These are phyloP conservation scores for Megaceryle maxima DNA, from an alignment of 2,113 vertebrate species.

Conservation along the genomic window DNA sequence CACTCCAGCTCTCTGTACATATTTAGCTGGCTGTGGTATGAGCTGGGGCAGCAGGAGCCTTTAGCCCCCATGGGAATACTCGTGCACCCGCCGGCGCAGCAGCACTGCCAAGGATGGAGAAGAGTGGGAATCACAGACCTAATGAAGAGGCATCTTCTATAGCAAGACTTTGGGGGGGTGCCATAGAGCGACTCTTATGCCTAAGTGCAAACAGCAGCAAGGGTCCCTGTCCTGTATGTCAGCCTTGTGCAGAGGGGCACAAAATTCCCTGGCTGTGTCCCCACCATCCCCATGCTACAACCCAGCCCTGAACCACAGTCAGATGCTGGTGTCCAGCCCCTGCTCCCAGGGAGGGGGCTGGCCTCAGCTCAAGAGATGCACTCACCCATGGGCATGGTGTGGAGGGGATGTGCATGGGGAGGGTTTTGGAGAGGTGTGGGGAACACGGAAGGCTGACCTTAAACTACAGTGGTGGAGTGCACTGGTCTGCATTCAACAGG, in stretches of 20 bases:
- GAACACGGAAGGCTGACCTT: background rate
- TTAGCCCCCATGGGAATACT: rapidly evolving
- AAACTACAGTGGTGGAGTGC: rapidly evolving
- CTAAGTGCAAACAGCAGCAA: background rate
- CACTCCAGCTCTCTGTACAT: rapidly evolving
- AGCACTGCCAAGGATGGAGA: background rate
- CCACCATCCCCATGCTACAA: background rate
- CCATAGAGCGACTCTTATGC: background rate
- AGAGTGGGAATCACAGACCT: background rate
- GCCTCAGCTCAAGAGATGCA: background rate
- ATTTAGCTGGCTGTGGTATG: rapidly evolving
- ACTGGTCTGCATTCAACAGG: background rate
- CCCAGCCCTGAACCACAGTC: background rate
- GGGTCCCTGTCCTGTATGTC: background rate
- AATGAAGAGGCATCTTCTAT: background rate
- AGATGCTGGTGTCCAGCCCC: background rate
- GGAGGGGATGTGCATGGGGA: background rate
- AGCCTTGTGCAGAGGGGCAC: background rate
- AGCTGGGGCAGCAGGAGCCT: background rate
- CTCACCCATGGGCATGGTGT: too few species aligned
- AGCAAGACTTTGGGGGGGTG: background rate
- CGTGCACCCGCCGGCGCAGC: rapidly evolving
- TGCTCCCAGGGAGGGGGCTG: background rate
- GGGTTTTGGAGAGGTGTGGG: background rate
- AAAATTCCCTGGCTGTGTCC: background rate